Evolutionary conservation across 2,888 invertebrate genomes (phyloP).

Genomic region (Apamea anceps): DNA sequence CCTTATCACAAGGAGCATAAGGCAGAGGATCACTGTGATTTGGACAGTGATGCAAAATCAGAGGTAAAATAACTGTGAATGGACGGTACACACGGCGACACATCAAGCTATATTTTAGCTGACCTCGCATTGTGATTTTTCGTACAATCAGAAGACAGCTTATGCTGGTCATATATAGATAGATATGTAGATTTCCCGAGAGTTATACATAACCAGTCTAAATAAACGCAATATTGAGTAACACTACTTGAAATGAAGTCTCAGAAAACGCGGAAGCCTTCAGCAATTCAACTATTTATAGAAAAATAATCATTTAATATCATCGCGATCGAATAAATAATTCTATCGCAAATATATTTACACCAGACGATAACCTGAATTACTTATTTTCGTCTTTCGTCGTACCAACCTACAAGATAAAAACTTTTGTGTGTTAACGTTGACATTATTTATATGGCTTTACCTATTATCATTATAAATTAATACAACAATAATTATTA

Average conservation of each 20-base stretch:
- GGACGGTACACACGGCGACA: not conserved
- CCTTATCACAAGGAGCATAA: not conserved
- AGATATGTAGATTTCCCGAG: not conserved
- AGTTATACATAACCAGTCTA: slow-evolving; percentile 5
- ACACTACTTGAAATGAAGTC: slow-evolving; percentile 21
- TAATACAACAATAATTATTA: not conserved
- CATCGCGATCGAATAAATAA: not conserved
- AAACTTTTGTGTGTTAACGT: slow-evolving; percentile 16
- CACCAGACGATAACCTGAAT: slow-evolving; percentile 34
- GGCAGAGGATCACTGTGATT: not conserved
- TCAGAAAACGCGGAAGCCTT: not conserved
- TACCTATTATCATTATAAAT: slow-evolving; percentile 31
- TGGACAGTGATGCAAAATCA: not conserved
- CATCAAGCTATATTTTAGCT: not conserved
- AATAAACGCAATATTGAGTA: slow-evolving; percentile 12
- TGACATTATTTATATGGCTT: slow-evolving; percentile 26
- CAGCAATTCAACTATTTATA: not conserved
- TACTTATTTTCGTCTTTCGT: slow-evolving; percentile 17
- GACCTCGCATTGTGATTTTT: not conserved
- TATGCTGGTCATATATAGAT: not conserved
- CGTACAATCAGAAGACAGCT: not conserved
- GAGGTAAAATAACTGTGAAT: not conserved
- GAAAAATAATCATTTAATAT: not conserved
- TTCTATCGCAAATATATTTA: slow-evolving; percentile 21
- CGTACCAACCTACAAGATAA: slow-evolving; percentile 14